A percentile compares a stretch with the other conserved stretches of the same genome.
Conservation (phyloP, 2,797 vertebrate genomes). For the Bradypus variegatus region DNA sequence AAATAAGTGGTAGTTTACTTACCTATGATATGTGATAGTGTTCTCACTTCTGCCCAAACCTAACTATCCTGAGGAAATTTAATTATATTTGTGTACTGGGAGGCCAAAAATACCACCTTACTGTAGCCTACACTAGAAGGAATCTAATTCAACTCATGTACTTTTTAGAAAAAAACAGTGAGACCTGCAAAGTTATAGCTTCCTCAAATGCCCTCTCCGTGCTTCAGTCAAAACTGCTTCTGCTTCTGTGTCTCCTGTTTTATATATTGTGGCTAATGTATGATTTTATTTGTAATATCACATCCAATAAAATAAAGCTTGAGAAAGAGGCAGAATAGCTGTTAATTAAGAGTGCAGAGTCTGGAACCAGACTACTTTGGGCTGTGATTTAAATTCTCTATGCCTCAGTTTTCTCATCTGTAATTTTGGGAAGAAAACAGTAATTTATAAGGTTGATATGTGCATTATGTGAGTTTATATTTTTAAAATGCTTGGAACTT, state of each 20-base stretch:
- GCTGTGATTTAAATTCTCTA: not conserved
- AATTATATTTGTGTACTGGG: not conserved
- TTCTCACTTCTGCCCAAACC: not conserved
- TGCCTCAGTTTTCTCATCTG: not conserved
- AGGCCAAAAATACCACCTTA: not conserved
- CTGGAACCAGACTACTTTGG: not conserved
- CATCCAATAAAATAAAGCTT: not conserved
- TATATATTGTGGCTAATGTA: not conserved
- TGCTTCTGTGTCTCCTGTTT: not conserved
- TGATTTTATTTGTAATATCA: conserved; percentile 3
- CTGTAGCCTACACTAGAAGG: not conserved
- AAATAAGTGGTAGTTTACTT: not conserved
- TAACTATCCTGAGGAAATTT: not conserved
- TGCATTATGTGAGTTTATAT: not conserved
- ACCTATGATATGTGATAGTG: not conserved
- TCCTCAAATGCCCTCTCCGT: not conserved
- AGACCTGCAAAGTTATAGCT: not conserved
- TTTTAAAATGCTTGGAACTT: not conserved
- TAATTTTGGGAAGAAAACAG: not conserved
- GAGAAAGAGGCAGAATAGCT: not conserved
- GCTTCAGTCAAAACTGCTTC: not conserved
- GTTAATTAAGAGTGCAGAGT: not conserved
- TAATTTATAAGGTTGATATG: not conserved
- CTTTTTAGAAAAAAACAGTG: not conserved
- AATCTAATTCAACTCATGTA: not conserved